Base-by-base conservation (phyloP, 2,113 vertebrate species). In the Panthera leo region DNA sequence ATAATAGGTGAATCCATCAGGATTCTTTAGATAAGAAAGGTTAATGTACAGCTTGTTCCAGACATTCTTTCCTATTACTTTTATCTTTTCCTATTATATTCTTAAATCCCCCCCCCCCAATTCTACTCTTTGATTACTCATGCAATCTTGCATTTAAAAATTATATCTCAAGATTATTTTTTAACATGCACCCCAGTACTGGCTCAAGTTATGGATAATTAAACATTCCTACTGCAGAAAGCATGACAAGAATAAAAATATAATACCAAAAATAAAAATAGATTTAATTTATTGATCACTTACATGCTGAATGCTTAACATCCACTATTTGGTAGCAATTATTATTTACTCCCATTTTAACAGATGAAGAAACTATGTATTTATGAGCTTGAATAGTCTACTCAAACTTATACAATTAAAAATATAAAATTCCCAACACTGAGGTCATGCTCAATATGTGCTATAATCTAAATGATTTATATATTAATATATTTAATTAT, bases 131-230 rank as follows among this genome's bases (percentile, higher is more conserved):
- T 39, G 0, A 85, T 73, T 83, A 88, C 9, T 84, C 5, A 48
- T 27, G 53, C 29, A 70, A 39, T 85, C 39, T 68, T 92, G 89
- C 42, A 68, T 71, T 95, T 67, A 55, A 93, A 94, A 86, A 89
- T 70, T 0, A 42, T 34, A 76, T 73, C 0, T 25, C 79, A 7
- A 12, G 2, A 75, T 89, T 90, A 13, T 79, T 67, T 92, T 34
- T 63, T 36, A 84, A 71, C 63, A 25, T n/a, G 73, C 0, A n/a
- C 45, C 3, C 1, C 12, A 91, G 23, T 36, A 87, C 45, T 93
- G 29, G 31, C 34, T 84, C 19, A 78, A 71, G 1, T 95, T 71
- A 67, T 73, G 13, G 13, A 48, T 91, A 88, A 67, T 51, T 36
- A 95, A 63, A 58, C n/a, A 51, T 34, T 21, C 6, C 7, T 75